Conservation (phyloP, 2,888 invertebrate genomes). For the Oxycera nigricornis region DNA sequence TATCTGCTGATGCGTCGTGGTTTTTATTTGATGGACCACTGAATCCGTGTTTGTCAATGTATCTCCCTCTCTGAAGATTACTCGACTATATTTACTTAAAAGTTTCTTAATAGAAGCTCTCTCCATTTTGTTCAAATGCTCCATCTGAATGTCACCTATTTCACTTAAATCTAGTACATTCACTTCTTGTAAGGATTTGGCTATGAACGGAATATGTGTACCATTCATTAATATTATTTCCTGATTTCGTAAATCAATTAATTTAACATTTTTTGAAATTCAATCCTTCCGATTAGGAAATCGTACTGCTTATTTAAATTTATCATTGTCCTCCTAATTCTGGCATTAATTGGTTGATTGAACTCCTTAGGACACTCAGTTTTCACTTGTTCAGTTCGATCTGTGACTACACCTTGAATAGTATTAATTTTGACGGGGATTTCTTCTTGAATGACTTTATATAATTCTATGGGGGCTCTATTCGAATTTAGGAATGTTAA, state of each 20-base stretch:
- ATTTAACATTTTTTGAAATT: too few relatives aligned
- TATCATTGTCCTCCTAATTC: slow-evolving; percentile 44
- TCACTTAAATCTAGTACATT: slow-evolving; percentile 41
- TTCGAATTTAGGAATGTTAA: slow-evolving; percentile 41
- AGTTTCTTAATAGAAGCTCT: background rate
- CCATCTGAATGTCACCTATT: slow-evolving; percentile 29
- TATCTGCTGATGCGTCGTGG: background rate
- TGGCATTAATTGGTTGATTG: slow-evolving; percentile 43
- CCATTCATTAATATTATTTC: slow-evolving; percentile 40
- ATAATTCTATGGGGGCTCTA: slow-evolving; percentile 15
- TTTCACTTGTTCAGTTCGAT: slow-evolving; percentile 42
- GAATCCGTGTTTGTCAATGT: background rate
- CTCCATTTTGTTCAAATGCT: slow-evolving; percentile 42
- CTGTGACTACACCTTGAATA: slow-evolving; percentile 33
- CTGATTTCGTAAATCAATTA: slow-evolving; percentile 41
- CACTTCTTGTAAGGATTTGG: slow-evolving; percentile 41
- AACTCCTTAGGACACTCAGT: slow-evolving; percentile 45
- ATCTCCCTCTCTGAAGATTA: background rate
- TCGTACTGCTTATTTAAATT: slow-evolving; percentile 45
- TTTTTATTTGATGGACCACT: background rate
- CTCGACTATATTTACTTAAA: background rate
- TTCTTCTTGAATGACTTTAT: background rate
- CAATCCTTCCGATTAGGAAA: slow-evolving; percentile 43
- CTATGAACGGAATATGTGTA: too few relatives aligned
- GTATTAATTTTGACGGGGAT: slow-evolving; percentile 41